phyloP scores from a whole-genome alignment of 2,113 vertebrate genomes.

The Nycticryphes semicollaris region DNA sequence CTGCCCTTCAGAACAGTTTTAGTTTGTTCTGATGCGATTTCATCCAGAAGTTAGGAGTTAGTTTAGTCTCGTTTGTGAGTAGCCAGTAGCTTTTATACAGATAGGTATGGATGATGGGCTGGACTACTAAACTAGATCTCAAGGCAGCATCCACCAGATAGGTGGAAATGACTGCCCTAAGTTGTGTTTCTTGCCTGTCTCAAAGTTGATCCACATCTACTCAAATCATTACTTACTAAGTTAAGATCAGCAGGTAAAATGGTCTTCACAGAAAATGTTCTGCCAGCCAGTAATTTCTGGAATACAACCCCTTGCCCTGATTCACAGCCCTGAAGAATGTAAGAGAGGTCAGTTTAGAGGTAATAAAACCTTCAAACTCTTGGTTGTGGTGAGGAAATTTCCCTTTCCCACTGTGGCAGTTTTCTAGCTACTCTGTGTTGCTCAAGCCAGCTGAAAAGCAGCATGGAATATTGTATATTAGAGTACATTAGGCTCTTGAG shows the following conservation, averaged over 20 bases:
- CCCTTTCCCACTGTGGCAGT: background rate
- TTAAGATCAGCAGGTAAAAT: background rate
- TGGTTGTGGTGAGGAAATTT: background rate
- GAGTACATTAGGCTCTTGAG: background rate
- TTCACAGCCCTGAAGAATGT: background rate
- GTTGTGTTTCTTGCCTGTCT: background rate
- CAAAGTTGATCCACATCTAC: background rate
- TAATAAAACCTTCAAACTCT: slow-evolving; percentile 5
- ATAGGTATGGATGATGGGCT: background rate
- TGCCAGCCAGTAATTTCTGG: background rate
- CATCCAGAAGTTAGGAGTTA: background rate
- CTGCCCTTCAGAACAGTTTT: background rate
- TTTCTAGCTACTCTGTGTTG: background rate
- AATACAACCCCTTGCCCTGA: background rate
- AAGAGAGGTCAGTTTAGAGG: background rate
- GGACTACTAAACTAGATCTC: background rate
- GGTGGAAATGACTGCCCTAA: background rate
- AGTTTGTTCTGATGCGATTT: background rate
- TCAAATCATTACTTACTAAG: background rate
- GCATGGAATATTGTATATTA: background rate
- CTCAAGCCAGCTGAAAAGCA: background rate
- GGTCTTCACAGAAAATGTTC: background rate
- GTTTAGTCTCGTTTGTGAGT: background rate
- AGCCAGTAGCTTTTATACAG: background rate
- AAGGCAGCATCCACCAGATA: background rate